Evolutionary conservation across 1,140 invertebrate genomes (phyloP), one percentile per base, ranked within the genome.

Genomic region (Liolophura sinensis): DNA sequence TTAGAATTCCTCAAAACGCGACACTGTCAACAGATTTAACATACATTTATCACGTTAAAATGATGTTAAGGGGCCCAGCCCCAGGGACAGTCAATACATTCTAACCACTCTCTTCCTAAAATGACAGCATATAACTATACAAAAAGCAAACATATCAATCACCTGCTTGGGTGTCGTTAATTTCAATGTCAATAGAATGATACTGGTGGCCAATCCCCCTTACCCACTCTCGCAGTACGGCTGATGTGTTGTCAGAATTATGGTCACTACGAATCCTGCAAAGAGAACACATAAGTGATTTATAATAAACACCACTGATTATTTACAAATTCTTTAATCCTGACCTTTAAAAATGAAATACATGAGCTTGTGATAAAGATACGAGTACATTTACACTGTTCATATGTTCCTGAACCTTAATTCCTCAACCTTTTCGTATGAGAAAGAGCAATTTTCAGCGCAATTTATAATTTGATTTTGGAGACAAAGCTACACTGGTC

Each of bases 191-290:
- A 3, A 95, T 82, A 6, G 86, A 87, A 83, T 93, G 91, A 85
- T 97, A 98, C 11, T 88, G 73, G 20, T 87, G 73, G 60, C 85
- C 84, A 47, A 89, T 86, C 46, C 86, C 80, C 0, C 85, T 64
- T 14, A 92, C 77, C 95, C 95, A 98, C 60, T 87, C 83, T 60
- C 90, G 85, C 40, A 97, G 77, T 67, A 97, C 87, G 64, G 89
- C 86, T 59, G 90, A 82, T 12, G 91, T 91, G 54, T 90, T 87
- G 82, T 97, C 95, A 62, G 88, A 83, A 86, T 95, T 96, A 70
- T 94, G 93, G 84, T 97, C 95, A 83, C 91, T 93, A 48, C 90
- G 85, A 72, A 97, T 91, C 92, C 94, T 96, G 75, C 1, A 86
- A 85, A 58, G 16, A 47, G 71, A 70, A 71, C 60, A 56, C 50